Evolutionary conservation across 1,140 invertebrate species (phyloP), one percentile per base, ranked within the genome.

Genomic region (Drosophila virilis): DNA sequence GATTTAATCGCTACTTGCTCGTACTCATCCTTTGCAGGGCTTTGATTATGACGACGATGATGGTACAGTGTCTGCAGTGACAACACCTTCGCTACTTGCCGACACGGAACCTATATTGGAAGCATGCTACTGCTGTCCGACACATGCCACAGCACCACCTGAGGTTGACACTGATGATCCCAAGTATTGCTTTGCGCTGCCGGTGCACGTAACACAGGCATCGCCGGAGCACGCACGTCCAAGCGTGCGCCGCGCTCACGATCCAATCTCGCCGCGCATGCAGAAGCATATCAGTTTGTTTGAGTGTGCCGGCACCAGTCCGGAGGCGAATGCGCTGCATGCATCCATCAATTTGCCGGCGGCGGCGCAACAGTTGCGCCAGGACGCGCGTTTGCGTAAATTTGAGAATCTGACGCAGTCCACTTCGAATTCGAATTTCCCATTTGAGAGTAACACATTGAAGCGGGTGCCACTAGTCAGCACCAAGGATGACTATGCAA

Each of bases 51-150:
- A 94, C 2, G 92, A 93, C 2, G 92, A 93, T 43, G 93, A 94
- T 77, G 93, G 93, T 38, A 94, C 94, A 0, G 68, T 94, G 12
- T 94, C 94, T 40, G 92, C 91, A 9, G 94, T 91, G 22, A 92
- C 81, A 4, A 91, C 88, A 2, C 91, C 88, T 3, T 91, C 81
- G 7, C 77, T 92, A 57, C 81, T 82, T 0, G 32, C 55, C 1
- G 81, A 84, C 22, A 75, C 71, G 48, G 86, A 92, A 12, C 79
- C 80, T 1, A 78, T 78, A 3, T 33, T 91, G 38, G 90, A 91
- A 42, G 67, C 46, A 9, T 91, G 90, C 74, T 84, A 90, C 57
- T 91, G 78, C 43, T 86, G 82, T 62, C 78, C 90, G 32, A 72
- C 69, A 8, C 89, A 92, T 48, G 75, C 73, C 5, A 73, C 71